Evolutionary conservation across 2,797 vertebrate species (phyloP).

Genomic region (Hozukius guyotensis): DNA sequence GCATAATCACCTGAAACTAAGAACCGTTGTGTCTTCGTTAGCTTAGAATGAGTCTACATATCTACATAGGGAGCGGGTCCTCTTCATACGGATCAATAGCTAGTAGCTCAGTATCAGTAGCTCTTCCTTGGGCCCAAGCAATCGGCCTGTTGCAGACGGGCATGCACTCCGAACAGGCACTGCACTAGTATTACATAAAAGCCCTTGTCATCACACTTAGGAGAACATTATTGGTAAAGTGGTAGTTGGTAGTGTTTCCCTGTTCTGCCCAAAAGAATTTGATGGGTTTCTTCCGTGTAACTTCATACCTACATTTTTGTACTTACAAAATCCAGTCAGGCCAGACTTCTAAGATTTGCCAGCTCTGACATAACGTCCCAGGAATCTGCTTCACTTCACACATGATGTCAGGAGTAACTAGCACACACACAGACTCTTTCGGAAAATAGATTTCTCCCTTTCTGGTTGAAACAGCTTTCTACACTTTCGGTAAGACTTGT

Average conservation of each 20-base stretch:
- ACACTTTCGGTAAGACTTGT: not conserved
- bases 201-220: not conserved
- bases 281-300: not conserved
- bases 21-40: too few relatives aligned
- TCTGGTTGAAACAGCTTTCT: not conserved
- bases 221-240: not conserved
- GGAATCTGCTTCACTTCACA: slow-evolving; percentile 13
- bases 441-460: not conserved
- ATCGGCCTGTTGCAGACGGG: too few relatives aligned
- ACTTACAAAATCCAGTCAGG: not conserved
- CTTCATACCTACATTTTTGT: not conserved
- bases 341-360: not conserved
- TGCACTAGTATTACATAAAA: not conserved
- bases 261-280: not conserved
- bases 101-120: too few relatives aligned
- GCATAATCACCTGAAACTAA: too few relatives aligned
- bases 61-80: too few relatives aligned
- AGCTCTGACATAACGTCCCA: slow-evolving; percentile 7
- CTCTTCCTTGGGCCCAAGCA: too few relatives aligned
- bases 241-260: not conserved
- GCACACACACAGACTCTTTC: not conserved
- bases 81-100: too few relatives aligned
- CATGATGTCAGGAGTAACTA: not conserved
- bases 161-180: too few relatives aligned
- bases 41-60: too few relatives aligned